Conservation (phyloP, 2,797 vertebrate species). For the Crocidura indochinensis region DNA sequence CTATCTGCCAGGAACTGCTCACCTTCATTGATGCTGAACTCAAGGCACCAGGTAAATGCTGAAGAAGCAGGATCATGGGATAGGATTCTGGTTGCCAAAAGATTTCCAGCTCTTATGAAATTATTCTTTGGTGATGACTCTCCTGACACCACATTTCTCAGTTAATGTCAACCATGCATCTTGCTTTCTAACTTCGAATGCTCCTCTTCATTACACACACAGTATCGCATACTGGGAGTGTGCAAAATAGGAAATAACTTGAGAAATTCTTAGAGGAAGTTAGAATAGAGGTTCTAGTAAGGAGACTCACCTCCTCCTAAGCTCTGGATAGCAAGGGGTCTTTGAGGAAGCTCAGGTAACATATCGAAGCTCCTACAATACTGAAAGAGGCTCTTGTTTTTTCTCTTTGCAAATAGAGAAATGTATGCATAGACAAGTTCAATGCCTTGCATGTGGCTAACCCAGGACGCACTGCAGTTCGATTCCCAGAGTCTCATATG, state of each 20-base stretch:
- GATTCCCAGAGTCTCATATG: no score
- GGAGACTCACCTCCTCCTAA: background rate
- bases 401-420: background rate
- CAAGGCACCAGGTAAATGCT: slow-evolving; percentile 94
- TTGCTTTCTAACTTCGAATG: background rate
- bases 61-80: rapidly evolving
- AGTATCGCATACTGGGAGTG: background rate
- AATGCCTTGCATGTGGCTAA: no score
- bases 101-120: background rate
- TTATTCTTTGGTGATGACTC: background rate
- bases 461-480: no score
- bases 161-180: background rate
- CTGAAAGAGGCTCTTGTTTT: background rate
- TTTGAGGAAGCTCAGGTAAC: background rate
- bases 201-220: rapidly evolving
- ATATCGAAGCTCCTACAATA: background rate
- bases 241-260: background rate
- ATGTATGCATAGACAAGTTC: background rate
- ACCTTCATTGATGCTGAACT: slow-evolving; percentile 95
- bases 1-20: slow-evolving; percentile 94
- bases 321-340: background rate
- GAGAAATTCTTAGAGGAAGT: background rate
- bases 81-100: background rate
- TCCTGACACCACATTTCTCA: background rate
- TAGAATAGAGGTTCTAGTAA: background rate